Conservation (phyloP, 2,797 vertebrate species). For the Chaenodraco wilsoni region DNA sequence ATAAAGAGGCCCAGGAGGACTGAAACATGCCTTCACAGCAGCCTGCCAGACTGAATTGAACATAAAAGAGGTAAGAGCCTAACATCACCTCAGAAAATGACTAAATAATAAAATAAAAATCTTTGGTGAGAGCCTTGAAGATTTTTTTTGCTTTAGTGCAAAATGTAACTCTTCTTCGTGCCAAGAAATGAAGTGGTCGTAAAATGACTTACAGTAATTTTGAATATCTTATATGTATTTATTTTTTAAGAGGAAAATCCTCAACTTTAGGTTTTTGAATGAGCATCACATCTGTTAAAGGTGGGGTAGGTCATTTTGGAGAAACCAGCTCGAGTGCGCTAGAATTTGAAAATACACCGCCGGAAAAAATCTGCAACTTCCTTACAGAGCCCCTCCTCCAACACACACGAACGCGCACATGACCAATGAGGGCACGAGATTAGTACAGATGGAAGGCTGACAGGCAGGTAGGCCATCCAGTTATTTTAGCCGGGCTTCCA, state of each 20-base stretch:
- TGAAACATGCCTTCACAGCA: constrained; percentile 69
- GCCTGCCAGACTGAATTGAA: constrained; percentile 57
- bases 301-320: too few species aligned
- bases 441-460: too few species aligned
- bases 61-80: constrained; percentile 64
- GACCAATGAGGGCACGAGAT: too few species aligned
- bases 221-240: background rate
- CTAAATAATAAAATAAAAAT: constrained; percentile 57
- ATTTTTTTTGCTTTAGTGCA: constrained; percentile 42
- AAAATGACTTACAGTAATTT: constrained; percentile 5
- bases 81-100: constrained; percentile 58
- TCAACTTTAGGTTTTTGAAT: background rate
- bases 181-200: constrained; percentile 13
- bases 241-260: background rate
- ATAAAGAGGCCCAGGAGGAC: constrained; percentile 67
- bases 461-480: too few species aligned
- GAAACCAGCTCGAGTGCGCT: too few species aligned
- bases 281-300: background rate
- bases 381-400: too few species aligned
- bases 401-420: too few species aligned
- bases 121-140: constrained; percentile 25
- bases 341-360: too few species aligned
- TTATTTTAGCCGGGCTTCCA: too few species aligned
- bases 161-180: constrained; percentile 19
- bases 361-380: too few species aligned